Evolutionary conservation across 2,113 vertebrate species (phyloP).

Genomic region (Syngnathus scovelli): DNA sequence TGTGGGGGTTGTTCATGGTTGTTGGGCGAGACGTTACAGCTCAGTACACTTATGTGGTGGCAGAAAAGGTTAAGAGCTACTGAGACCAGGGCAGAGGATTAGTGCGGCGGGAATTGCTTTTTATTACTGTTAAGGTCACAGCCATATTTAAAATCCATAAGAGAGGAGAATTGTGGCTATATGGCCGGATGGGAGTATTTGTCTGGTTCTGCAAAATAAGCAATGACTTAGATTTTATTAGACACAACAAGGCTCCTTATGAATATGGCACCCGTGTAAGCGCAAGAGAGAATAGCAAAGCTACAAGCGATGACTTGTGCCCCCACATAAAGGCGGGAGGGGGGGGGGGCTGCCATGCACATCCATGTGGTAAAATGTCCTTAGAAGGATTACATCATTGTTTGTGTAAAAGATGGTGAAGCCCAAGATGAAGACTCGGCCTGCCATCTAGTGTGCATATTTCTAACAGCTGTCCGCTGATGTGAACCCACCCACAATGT

Average conservation of each 20-base stretch:
- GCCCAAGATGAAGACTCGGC: slow-evolving; percentile 43
- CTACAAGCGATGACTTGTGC: too few relatives aligned
- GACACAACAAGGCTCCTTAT: slow-evolving; percentile 35
- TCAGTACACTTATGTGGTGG: slow-evolving; percentile 45
- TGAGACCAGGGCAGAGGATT: slow-evolving; percentile 57
- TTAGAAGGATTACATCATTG: slow-evolving; percentile 67
- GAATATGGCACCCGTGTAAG: too few relatives aligned
- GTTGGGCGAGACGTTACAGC: slow-evolving; percentile 13
- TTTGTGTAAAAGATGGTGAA: slow-evolving; percentile 44
- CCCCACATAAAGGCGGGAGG: too few relatives aligned
- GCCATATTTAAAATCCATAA: slow-evolving; percentile 62
- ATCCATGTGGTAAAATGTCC: slow-evolving; percentile 54
- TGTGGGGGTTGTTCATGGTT: slow-evolving; percentile 12
- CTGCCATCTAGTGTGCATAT: slow-evolving; percentile 62
- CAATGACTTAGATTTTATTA: slow-evolving; percentile 52
- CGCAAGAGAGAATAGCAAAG: too few relatives aligned
- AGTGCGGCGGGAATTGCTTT: slow-evolving; percentile 60
- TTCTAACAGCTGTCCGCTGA: not conserved
- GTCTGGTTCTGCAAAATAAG: slow-evolving; percentile 33
- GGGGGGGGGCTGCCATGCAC: slow-evolving; percentile 31
- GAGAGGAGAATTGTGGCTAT: slow-evolving; percentile 34
- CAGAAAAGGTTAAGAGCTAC: slow-evolving; percentile 62
- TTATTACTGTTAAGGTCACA: slow-evolving; percentile 68
- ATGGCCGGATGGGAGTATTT: slow-evolving; percentile 44
- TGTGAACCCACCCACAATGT: slow-evolving; percentile 23